Conservation (phyloP, 2,797 vertebrate genomes). For the Echiichthys vipera region DNA sequence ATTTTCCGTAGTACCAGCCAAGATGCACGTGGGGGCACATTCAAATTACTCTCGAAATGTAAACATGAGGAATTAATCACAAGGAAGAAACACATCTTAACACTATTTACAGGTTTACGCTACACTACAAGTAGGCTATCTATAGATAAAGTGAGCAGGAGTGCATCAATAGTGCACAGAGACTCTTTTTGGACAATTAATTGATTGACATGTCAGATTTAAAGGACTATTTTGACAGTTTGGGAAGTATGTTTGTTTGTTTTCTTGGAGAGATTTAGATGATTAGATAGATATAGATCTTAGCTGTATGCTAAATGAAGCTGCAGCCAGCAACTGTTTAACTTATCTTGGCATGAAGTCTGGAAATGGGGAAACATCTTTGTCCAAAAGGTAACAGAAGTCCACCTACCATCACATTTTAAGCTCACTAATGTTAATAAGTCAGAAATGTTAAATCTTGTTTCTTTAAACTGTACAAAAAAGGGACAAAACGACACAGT, state of each 20-base stretch:
- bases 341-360: constrained; percentile 9
- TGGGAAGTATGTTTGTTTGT: neutral
- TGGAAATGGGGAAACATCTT: neutral
- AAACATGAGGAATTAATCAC: constrained; percentile 75
- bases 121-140: constrained; percentile 44
- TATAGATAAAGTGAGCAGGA: constrained; percentile 58
- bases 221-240: constrained; percentile 14
- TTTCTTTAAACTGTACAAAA: neutral
- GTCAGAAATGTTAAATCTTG: neutral
- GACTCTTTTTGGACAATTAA: constrained; percentile 41
- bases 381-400: neutral
- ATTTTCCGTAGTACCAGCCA: constrained; percentile 69
- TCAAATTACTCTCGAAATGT: constrained; percentile 72
- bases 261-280: neutral
- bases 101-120: constrained; percentile 77
- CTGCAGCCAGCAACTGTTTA: neutral
- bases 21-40: constrained; percentile 63
- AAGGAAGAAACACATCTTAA: constrained; percentile 57
- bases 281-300: neutral
- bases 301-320: neutral
- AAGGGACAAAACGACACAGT: neutral
- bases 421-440: neutral
- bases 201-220: constrained; percentile 43
- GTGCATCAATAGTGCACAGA: constrained; percentile 56
- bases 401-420: too few species aligned